Evolutionary conservation across 2,888 invertebrate species (phyloP), one percentile per base, ranked within the genome.

Genomic region (Biston stratarius): DNA sequence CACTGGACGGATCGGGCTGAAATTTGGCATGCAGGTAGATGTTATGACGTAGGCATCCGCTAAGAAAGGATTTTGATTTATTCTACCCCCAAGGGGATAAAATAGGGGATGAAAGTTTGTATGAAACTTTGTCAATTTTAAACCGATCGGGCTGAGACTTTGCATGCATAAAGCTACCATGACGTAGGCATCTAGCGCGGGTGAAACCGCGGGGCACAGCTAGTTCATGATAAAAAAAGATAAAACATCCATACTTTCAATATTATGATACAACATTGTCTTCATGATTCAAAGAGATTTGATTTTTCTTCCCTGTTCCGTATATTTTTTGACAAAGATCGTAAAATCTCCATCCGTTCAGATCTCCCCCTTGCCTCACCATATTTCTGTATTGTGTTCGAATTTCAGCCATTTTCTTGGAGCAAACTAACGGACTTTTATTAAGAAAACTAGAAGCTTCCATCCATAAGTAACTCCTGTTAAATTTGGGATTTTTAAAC

Each of bases 281-380:
- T 38, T 55, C 38, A 1, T 52, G 36, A 10, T 11, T 42, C 6
- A 55, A 53, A 8, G 40, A 9, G 6, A 45, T 45, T 15, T 34
- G 45, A 5, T 70, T 79, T 63, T 84, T 91, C 70, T 89, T 92
- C 0, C 92, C 93, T 0, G 91, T 92, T 0, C 93, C 93, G 75
- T 93, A 94, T 15, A 94, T 94, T 72, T 92, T 90, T 72, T 92
- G 91, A 62, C 93, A 94, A 9, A 93, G 80, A 34, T 83, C 86
- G 55, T 85, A 81, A 65, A 91, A 94, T 55, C 81, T 84, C 93
- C 93, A 94, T 14, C 71, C 74, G 0, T 76, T 76, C 62, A 92
- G 74, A 10, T 83, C 84, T 0, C 84, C 82, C 59, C 76, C 84
- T 60, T 90, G 87, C 15, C 84, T 86, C 0, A 91, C 90, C 86